Conservation (phyloP, 2,888 invertebrate species). For the Pardosa pseudoannulata region DNA sequence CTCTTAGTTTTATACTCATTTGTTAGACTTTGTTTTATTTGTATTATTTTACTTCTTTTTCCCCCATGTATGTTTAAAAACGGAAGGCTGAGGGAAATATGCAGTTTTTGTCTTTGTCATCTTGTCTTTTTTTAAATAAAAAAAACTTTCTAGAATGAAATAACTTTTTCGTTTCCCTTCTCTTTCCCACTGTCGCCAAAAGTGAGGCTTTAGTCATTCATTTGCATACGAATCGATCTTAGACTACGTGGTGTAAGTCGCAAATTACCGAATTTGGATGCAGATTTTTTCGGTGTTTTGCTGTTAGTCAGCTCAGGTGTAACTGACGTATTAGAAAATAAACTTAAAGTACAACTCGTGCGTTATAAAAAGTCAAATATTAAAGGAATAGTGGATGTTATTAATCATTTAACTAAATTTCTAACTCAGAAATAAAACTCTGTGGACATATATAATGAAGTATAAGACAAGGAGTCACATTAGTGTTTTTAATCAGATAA, state of each 20-base stretch:
- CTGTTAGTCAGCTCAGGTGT: neutral
- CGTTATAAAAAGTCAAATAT: no score
- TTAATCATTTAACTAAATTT: no score
- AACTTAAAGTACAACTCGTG: no score
- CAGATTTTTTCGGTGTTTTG: neutral
- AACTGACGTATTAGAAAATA: no score
- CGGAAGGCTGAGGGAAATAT: slow-evolving; percentile 29
- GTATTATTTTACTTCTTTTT: slow-evolving; percentile 5
- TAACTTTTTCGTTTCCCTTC: slow-evolving; percentile 11
- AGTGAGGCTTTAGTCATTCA: neutral
- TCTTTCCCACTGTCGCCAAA: neutral
- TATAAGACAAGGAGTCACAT: no score
- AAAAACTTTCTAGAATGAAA: neutral
- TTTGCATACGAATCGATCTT: slow-evolving; percentile 27
- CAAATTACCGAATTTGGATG: slow-evolving; percentile 26
- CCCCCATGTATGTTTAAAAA: slow-evolving; percentile 27
- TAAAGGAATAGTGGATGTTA: no score
- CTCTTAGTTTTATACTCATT: neutral
- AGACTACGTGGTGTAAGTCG: slow-evolving; percentile 17
- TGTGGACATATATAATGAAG: no score
- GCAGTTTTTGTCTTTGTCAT: neutral
- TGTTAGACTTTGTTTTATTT: slow-evolving; percentile 20
- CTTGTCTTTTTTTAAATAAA: neutral
- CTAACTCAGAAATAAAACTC: no score
- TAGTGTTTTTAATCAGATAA: no score